Evolutionary conservation across 2,797 vertebrate species (phyloP), one percentile per base, ranked within the genome.

Genomic region (Sebastes aleutianus): DNA sequence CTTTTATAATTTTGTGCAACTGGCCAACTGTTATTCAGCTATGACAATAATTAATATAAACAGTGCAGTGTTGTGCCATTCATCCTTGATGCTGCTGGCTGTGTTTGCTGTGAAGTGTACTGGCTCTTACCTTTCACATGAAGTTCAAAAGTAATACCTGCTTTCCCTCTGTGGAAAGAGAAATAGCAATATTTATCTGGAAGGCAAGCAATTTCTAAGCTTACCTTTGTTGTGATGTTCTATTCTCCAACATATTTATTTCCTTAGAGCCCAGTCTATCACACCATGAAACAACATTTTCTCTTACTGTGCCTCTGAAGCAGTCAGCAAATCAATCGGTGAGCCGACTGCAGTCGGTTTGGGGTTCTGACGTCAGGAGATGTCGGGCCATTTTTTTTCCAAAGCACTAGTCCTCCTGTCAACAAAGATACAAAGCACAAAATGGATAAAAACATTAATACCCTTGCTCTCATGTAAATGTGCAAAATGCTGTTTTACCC

Each of bases 121-220:
- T 47, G 32, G 34, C 18, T 78, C 83, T 80, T 85, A 91, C 90
- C 84, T 90, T 76, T 82, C 53, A n/a, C n/a, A 39, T 54, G 39
- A 14, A 73, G 11, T 5, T 29, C 69, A 76, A 39, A 43, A 43
- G 50, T 8, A 29, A 58, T 20, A 69, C 27, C 22, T 72, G 2
- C 26, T 70, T 74, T 39, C 5, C 12, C 8, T 84, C 85, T 87
- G 85, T 69, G 79, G 87, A 87, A 87, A 82, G 54, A 81, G 18
- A 54, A 76, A 84, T 18, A 50, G 9, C 6, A 85, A 50, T 36
- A 71, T 84, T 78, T 67, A 76, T 24, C 20, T 16, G 39, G 26
- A 59, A 34, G 20, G 36, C 16, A 74, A 61, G 13, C 6, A 16
- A 34, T 74, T 57, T 58, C 24, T 18, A 31, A 53, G 9, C 20